These are phyloP conservation scores for Cygnus atratus DNA, from an alignment of 2,113 vertebrate species.

Conservation along the genomic window DNA sequence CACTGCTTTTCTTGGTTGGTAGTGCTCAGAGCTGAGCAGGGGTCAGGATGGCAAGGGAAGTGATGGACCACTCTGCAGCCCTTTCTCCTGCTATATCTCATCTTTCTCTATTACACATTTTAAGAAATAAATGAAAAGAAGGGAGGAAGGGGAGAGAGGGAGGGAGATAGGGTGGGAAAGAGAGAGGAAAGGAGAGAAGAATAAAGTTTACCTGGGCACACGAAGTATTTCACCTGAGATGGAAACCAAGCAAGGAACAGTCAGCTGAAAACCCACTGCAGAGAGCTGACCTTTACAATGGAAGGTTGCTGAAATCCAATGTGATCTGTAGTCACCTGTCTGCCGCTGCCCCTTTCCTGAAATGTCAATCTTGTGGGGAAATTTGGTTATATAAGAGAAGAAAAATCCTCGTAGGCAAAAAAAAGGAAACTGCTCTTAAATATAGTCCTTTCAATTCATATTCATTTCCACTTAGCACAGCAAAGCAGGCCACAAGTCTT, in stretches of 20 bases:
- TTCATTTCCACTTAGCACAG: constrained; percentile 11
- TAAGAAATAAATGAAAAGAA: neutral
- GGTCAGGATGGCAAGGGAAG: neutral
- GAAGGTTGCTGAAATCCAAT: constrained; percentile 76
- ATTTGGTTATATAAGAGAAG: constrained; percentile 67
- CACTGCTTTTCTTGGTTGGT: neutral
- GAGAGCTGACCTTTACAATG: constrained; percentile 74
- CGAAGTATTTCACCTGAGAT: neutral
- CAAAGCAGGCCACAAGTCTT: neutral
- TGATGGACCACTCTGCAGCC: accelerated
- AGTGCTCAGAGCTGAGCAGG: accelerated
- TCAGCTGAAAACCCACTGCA: constrained; percentile 25
- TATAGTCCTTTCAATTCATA: constrained; percentile 34
- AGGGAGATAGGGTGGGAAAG: too few species aligned
- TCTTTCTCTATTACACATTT: neutral
- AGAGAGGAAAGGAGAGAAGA: neutral
- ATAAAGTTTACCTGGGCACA: neutral
- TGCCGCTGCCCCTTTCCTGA: constrained; percentile 68
- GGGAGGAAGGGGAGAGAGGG: neutral
- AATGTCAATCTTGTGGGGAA: constrained; percentile 74
- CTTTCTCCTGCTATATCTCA: neutral
- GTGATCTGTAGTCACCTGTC: constrained; percentile 78
- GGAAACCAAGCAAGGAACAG: constrained; percentile 1
- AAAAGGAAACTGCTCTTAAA: constrained; percentile 26
- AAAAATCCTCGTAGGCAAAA: constrained; percentile 65